These are phyloP conservation scores for Idaea dimidiata DNA, from an alignment of 2,888 invertebrate genomes.

Conservation along the genomic window DNA sequence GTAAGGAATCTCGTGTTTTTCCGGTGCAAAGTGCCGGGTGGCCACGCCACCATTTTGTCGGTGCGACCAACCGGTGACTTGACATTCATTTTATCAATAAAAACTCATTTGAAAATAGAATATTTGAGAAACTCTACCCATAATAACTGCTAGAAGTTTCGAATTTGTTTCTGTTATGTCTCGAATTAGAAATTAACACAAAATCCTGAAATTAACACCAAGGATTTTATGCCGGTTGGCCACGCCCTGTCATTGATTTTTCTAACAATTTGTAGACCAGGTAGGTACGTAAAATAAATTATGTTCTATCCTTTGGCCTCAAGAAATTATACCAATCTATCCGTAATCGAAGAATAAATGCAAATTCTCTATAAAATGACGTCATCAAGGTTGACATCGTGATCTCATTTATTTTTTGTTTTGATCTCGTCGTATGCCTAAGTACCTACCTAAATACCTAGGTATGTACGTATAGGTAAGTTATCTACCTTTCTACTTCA, in stretches of 20 bases:
- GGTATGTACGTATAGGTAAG: background rate
- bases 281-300: no score
- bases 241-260: slow-evolving; percentile 25
- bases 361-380: background rate
- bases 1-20: slow-evolving; percentile 22
- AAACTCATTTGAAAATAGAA: background rate
- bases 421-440: background rate
- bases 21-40: slow-evolving; percentile 45
- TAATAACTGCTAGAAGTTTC: slow-evolving; percentile 20
- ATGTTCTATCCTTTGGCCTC: no score
- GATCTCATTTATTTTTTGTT: slow-evolving; percentile 18
- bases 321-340: background rate
- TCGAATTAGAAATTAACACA: slow-evolving; percentile 11
- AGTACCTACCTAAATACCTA: background rate
- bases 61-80: background rate
- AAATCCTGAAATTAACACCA: slow-evolving; percentile 27
- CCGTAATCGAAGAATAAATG: background rate
- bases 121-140: slow-evolving; percentile 4
- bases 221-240: slow-evolving; percentile 33
- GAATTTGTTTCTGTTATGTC: slow-evolving; percentile 27
- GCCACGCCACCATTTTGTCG: slow-evolving; percentile 57
- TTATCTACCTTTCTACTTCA: no score
- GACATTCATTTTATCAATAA: background rate
- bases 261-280: background rate
- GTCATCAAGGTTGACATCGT: slow-evolving; percentile 11